Percentiles rank a stretch among this genome's conserved stretches.
Conservation (phyloP, 92 coral and sea anemone genomes). For the Parazoanthus darwini region DNA sequence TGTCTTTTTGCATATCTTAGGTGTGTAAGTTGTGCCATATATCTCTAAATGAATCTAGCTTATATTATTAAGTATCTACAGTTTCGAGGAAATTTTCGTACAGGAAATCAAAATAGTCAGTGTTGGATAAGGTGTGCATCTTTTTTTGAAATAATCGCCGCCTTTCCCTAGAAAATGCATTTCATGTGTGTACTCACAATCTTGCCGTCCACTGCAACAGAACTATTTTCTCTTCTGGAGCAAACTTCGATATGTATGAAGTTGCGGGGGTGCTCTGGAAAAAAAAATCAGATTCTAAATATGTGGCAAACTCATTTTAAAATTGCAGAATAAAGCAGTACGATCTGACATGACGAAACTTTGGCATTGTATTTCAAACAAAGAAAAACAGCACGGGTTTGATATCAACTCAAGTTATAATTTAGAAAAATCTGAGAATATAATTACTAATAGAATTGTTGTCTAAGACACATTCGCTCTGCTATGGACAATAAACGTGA, state of each 20-base stretch:
- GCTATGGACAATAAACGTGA: background rate
- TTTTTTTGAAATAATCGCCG: background rate
- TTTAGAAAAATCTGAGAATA: no score
- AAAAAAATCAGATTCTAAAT: background rate
- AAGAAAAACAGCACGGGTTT: no score
- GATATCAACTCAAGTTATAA: no score
- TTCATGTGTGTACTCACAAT: conserved; percentile 47
- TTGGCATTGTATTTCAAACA: no score
- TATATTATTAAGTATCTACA: no score
- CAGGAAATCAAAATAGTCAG: background rate
- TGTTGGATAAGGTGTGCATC: no score
- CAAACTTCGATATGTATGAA: conserved; percentile 47
- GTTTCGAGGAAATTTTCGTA: no score
- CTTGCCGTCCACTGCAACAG: conserved; percentile 62
- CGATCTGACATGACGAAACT: no score
- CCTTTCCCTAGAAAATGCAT: background rate
- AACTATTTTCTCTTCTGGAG: conserved; percentile 71
- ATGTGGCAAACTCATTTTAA: background rate
- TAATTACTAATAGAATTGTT: background rate
- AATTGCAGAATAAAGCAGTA: no score
- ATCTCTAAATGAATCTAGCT: no score
- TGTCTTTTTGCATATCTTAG: no score
- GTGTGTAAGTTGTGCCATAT: no score
- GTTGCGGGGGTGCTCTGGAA: background rate
- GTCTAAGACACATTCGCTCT: background rate